Evolutionary conservation across 2,888 invertebrate species (phyloP).

Genomic region (Ametastegia equiseti): DNA sequence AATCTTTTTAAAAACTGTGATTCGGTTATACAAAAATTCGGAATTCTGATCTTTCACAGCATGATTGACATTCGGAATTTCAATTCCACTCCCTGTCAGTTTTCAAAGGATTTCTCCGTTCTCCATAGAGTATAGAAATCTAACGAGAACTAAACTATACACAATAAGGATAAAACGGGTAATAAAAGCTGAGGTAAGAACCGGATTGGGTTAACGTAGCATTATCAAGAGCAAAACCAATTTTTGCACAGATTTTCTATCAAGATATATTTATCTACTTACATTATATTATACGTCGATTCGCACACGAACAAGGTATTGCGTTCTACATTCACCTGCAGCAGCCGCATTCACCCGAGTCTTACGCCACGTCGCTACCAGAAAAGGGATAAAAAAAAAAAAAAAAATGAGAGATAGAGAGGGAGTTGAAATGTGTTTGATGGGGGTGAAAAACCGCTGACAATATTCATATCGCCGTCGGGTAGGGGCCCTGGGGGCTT

Average conservation of each 20-base stretch:
- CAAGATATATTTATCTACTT: background rate
- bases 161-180: background rate
- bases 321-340: background rate
- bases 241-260: background rate
- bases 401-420: too few relatives aligned
- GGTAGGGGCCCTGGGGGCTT: conserved; percentile 47
- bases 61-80: too few relatives aligned
- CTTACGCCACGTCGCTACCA: background rate
- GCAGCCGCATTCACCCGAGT: background rate
- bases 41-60: too few relatives aligned
- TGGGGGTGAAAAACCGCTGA: conserved; percentile 73
- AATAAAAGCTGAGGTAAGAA: background rate
- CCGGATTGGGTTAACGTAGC: background rate
- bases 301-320: background rate
- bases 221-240: background rate
- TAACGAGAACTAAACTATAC: background rate
- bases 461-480: conserved; percentile 67
- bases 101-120: background rate
- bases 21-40: too few relatives aligned
- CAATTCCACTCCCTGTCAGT: too few relatives aligned
- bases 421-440: conserved; percentile 66
- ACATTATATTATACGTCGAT: background rate
- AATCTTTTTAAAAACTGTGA: too few relatives aligned
- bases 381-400: too few relatives aligned
- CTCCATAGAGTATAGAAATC: background rate